Conservation (phyloP, 2,888 invertebrate species). For the Rhimphoctona megacephalus region DNA sequence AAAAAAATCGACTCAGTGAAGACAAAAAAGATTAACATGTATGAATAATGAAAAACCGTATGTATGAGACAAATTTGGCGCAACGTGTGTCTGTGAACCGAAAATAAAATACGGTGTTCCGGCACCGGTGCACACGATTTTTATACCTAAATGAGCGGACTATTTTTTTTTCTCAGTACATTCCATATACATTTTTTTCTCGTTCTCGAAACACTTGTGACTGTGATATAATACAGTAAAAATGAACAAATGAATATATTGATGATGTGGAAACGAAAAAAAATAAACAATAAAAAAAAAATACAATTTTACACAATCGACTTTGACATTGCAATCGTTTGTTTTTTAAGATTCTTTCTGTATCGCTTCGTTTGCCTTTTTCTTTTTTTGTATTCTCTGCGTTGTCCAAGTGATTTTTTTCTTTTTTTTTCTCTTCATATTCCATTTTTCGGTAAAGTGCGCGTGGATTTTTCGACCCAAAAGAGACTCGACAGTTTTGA, state of each 20-base stretch:
- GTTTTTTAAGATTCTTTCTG: conserved; percentile 73
- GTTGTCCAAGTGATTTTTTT: conserved; percentile 47
- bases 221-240: conserved; percentile 74
- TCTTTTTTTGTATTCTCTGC: conserved; percentile 46
- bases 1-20: neutral
- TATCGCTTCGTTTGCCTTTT: conserved; percentile 43
- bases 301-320: conserved; percentile 75
- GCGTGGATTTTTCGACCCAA: conserved; percentile 15
- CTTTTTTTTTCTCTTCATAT: conserved; percentile 31
- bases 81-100: conserved; percentile 41
- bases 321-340: conserved; percentile 75
- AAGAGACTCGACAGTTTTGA: conserved; percentile 20
- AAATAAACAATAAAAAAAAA: conserved; percentile 70
- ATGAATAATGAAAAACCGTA: conserved; percentile 43
- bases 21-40: conserved; percentile 1
- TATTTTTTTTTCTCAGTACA: conserved; percentile 17
- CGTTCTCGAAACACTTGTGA: conserved; percentile 53
- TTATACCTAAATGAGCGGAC: conserved; percentile 10
- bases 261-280: conserved; percentile 64
- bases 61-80: conserved; percentile 54
- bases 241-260: conserved; percentile 73
- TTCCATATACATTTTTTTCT: conserved; percentile 15
- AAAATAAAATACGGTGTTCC: conserved; percentile 23
- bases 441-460: conserved; percentile 17
- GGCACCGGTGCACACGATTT: conserved; percentile 42